Conservation (phyloP, 2,888 invertebrate genomes). For the Eilema griseolum region DNA sequence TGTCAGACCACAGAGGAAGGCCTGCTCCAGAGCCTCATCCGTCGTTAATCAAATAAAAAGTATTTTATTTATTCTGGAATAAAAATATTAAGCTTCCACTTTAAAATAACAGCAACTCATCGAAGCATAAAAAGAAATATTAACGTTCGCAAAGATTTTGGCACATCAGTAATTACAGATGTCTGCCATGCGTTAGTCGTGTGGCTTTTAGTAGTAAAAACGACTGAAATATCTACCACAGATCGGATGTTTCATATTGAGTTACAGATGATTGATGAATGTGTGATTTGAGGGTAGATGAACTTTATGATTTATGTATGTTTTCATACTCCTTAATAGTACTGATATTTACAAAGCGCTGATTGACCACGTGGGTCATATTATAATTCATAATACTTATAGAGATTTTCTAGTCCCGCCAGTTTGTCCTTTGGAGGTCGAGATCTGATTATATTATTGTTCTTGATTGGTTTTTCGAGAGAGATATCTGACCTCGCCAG, state of each 20-base stretch:
- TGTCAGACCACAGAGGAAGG: too few relatives aligned
- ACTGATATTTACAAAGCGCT: too few relatives aligned
- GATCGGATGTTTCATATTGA: conserved; percentile 24
- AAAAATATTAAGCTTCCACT: neutral
- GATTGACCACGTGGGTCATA: too few relatives aligned
- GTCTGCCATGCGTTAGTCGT: conserved; percentile 17
- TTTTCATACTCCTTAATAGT: too few relatives aligned
- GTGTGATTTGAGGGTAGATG: conserved; percentile 3
- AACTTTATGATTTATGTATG: neutral
- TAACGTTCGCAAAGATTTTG: conserved; percentile 23
- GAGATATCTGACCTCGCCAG: too few relatives aligned
- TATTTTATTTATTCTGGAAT: neutral
- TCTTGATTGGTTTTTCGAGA: too few relatives aligned
- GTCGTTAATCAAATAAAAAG: neutral
- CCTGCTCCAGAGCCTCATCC: too few relatives aligned
- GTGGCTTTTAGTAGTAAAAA: conserved; percentile 15
- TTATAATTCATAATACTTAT: too few relatives aligned
- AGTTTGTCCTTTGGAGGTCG: too few relatives aligned
- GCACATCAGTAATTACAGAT: conserved; percentile 23
- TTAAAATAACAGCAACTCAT: neutral
- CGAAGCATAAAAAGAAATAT: neutral
- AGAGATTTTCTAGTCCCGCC: too few relatives aligned
- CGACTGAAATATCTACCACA: conserved; percentile 33
- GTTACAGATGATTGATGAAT: conserved; percentile 31
- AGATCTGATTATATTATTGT: too few relatives aligned